phyloP scores from a whole-genome alignment of 2,797 vertebrate genomes.

The Delichon dasypus region DNA sequence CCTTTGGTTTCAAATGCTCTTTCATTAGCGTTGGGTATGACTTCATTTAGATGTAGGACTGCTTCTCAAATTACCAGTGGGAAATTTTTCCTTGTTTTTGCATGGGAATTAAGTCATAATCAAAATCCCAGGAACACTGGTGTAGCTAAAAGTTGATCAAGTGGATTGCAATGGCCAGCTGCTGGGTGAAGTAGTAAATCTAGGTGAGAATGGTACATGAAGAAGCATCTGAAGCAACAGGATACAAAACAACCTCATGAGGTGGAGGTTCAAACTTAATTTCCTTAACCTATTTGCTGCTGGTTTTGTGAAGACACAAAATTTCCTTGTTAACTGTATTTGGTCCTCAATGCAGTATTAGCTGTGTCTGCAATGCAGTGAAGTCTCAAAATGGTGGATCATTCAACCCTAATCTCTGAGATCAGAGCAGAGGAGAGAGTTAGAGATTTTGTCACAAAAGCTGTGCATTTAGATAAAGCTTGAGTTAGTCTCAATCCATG shows the following conservation, averaged over 20 bases:
- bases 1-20: not conserved
- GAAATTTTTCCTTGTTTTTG: not conserved
- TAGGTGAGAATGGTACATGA: not conserved
- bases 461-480: not conserved
- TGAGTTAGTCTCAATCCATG: not conserved
- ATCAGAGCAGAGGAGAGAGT: not conserved
- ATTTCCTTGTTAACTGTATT: not conserved
- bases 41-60: not conserved
- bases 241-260: not conserved
- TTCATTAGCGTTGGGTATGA: not conserved
- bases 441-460: not conserved
- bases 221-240: not conserved
- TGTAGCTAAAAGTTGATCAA: not conserved
- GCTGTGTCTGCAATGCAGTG: not conserved
- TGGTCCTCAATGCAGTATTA: not conserved
- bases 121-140: not conserved
- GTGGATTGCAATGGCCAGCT: not conserved
- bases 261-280: not conserved
- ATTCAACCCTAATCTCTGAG: not conserved
- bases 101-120: not conserved
- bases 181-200: not conserved
- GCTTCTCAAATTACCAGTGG: not conserved
- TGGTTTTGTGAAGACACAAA: not conserved
- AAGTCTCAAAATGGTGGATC: not conserved
- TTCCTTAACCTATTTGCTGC: not conserved